A percentile compares a stretch with the other conserved stretches of the same genome.
phyloP scores from a whole-genome alignment of 2,888 invertebrate species.

The Scaptomyza polygonia region DNA sequence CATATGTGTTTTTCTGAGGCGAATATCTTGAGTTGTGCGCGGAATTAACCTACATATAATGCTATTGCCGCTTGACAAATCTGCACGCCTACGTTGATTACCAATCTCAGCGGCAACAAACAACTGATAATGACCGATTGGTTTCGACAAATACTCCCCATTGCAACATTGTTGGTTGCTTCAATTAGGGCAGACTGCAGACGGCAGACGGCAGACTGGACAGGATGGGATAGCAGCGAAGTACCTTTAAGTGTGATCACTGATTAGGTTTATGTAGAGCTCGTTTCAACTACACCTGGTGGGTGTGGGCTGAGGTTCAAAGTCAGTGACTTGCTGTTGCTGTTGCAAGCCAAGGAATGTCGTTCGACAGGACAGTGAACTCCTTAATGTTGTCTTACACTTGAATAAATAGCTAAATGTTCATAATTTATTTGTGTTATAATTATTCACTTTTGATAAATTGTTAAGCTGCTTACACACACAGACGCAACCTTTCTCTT shows the following conservation, averaged over 20 bases:
- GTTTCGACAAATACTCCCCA: slow-evolving; percentile 49
- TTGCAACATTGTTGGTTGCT: slow-evolving; percentile 35
- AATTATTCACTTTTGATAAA: too few species aligned
- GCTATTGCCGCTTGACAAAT: slow-evolving; percentile 70
- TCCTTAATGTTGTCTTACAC: background rate
- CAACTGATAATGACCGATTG: slow-evolving; percentile 80
- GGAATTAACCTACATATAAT: slow-evolving; percentile 75
- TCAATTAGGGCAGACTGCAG: slow-evolving; percentile 65
- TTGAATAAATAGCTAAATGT: too few species aligned
- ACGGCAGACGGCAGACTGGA: slow-evolving; percentile 17
- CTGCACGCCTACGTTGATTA: slow-evolving; percentile 78
- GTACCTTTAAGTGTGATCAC: slow-evolving; percentile 66
- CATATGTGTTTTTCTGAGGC: slow-evolving; percentile 26
- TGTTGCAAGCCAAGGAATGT: slow-evolving; percentile 36
- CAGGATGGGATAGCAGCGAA: slow-evolving; percentile 44
- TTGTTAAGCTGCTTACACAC: too few species aligned
- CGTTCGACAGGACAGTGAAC: slow-evolving; percentile 34
- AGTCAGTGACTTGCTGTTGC: slow-evolving; percentile 7
- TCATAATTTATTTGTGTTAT: too few species aligned
- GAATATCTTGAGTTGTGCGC: slow-evolving; percentile 78
- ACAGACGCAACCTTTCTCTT: slow-evolving; percentile 32
- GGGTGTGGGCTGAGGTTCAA: slow-evolving; percentile 47
- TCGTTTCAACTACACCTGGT: slow-evolving; percentile 31
- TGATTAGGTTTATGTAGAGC: slow-evolving; percentile 66
- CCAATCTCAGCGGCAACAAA: slow-evolving; percentile 75